Evolutionary conservation across 1,140 invertebrate species (phyloP), one percentile per base, ranked within the genome.

Genomic region (Drosophila setifemur): DNA sequence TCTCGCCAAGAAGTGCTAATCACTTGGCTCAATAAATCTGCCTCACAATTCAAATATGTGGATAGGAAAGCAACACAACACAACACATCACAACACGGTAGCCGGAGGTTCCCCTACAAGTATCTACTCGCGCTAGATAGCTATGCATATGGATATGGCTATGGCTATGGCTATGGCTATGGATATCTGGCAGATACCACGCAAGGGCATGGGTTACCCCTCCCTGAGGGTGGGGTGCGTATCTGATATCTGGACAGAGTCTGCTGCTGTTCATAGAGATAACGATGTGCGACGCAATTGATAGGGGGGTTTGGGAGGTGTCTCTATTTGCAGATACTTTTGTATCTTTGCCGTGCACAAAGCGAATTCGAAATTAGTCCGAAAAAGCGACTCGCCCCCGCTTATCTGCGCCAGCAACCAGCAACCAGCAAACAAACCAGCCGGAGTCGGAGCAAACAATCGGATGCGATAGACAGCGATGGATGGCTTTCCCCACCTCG

Each of bases 1-100:
- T 82, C 79, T 83, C 79, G 63, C 70, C 50, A 54, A 67, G 66
- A 85, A 85, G 81, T 85, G 81, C 64, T 85, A 85, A 83, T 85
- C 74, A 49, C 60, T 75, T 75, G 49, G 70, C 71, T 53, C 79
- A 83, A 83, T 83, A 83, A 83, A 85, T 75, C 64, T 39, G 53
- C 54, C 71, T 73, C 45, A 85, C 67, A 72, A 72, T 79, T 79
- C 44, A 66, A 72, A 75, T 63, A 50, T 40, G 37, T 6, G 26
- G 50, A 11, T 14, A 23, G 2, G n/a, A 6, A 7, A 3, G 2
- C 0, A 26, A 25, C 2, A 35, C 23, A 61, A 37, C 21, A 25
- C 25, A 31, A 43, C 12, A n/a, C 11, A 16, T 14, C 25, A 11
- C 7, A 9, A 3, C 16, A 12, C 44, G 14, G 47, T 18, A 11